Conservation (phyloP, 2,888 invertebrate species). For the Hirtodrosophila alboralis region DNA sequence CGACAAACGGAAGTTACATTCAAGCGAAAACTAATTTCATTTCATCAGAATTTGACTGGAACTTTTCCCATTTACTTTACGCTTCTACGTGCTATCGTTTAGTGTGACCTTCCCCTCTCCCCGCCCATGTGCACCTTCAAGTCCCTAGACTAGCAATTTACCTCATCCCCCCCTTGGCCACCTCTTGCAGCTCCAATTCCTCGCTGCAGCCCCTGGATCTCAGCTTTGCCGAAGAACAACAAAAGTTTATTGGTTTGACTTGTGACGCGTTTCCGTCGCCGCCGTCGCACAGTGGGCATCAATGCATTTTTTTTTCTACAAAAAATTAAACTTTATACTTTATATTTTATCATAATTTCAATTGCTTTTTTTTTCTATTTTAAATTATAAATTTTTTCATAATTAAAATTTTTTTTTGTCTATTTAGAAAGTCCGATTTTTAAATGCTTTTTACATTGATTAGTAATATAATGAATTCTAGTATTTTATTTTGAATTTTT, state of each 20-base stretch:
- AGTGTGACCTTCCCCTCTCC: slow-evolving; percentile 27
- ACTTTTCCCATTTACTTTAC: slow-evolving; percentile 68
- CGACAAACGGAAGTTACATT: slow-evolving; percentile 66
- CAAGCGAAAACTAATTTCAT: slow-evolving; percentile 73
- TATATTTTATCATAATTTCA: no score
- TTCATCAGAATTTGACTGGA: slow-evolving; percentile 72
- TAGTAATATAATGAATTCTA: no score
- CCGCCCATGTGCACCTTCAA: not conserved
- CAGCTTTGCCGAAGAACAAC: slow-evolving; percentile 15
- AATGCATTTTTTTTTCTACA: no score
- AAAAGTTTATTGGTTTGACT: slow-evolving; percentile 64
- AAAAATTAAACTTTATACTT: no score
- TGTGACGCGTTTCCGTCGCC: slow-evolving; percentile 47
- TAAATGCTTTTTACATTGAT: no score
- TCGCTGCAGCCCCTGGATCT: no score
- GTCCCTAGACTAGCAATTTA: rapidly evolving
- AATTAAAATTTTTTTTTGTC: no score
- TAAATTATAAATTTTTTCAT: no score
- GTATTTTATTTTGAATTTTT: no score
- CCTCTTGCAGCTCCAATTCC: not conserved
- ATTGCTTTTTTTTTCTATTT: no score
- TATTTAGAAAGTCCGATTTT: no score
- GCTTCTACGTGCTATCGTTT: slow-evolving; percentile 65
- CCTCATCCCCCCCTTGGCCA: not conserved
- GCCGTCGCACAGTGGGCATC: slow-evolving; percentile 3